A percentile compares a stretch with the other conserved stretches of the same genome.
phyloP scores from a whole-genome alignment of 2,797 vertebrate species.

The Cebuella pygmaea region DNA sequence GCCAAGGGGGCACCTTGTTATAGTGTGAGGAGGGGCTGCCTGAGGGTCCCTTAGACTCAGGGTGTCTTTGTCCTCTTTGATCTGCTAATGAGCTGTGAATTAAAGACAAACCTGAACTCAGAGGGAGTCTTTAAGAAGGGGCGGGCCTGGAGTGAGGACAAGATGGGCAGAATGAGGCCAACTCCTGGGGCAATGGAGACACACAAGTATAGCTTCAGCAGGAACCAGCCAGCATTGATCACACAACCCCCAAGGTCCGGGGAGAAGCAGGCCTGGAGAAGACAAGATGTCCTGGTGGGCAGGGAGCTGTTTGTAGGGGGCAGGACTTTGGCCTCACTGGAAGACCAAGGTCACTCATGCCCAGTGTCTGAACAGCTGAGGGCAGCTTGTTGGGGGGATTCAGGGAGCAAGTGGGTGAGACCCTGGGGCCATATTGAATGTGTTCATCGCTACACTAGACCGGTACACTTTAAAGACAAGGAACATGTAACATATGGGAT shows the following conservation, averaged over 20 bases:
- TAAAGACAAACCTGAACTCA: not conserved
- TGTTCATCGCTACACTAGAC: not conserved
- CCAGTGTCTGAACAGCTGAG: not conserved
- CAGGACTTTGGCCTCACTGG: not conserved
- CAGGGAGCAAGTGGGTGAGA: not conserved
- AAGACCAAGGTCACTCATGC: not conserved
- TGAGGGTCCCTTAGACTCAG: not conserved
- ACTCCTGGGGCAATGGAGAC: slow-evolving; percentile 9
- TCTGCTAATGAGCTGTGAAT: slow-evolving; percentile 54
- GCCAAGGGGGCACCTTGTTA: not conserved
- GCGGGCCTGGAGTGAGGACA: not conserved
- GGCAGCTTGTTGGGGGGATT: not conserved
- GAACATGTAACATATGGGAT: not conserved
- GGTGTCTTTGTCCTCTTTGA: slow-evolving; percentile 35
- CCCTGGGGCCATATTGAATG: not conserved
- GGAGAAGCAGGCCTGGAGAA: not conserved
- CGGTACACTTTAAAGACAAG: not conserved
- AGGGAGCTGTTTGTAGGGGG: rapidly evolving
- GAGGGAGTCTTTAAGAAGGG: slow-evolving; percentile 11
- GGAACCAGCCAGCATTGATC: not conserved
- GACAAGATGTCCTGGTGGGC: not conserved
- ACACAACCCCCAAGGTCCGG: not conserved
- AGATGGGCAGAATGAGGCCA: slow-evolving; percentile 71
- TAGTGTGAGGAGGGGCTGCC: not conserved
- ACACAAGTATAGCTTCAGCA: not conserved